phyloP scores from a whole-genome alignment of 2,113 vertebrate genomes.

The Argyrosomus japonicus region DNA sequence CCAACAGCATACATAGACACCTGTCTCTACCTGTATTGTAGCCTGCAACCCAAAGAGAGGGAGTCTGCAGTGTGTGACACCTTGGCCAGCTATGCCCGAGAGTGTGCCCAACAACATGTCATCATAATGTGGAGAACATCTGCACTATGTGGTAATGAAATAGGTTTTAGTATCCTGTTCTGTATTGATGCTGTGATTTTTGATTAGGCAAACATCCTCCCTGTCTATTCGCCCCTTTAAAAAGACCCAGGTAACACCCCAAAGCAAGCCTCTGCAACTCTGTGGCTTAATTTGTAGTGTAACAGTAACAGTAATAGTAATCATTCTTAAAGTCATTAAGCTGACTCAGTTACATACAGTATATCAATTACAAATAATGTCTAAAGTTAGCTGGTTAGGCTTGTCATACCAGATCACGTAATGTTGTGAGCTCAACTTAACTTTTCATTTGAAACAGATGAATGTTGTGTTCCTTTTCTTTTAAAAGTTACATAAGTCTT shows the following conservation, averaged over 20 bases:
- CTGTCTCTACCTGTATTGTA: conserved; percentile 88
- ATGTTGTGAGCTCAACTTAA: too few species aligned
- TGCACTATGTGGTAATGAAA: conserved; percentile 86
- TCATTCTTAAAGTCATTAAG: too few species aligned
- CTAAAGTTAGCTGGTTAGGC: too few species aligned
- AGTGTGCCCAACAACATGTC: conserved; percentile 85
- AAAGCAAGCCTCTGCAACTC: not conserved
- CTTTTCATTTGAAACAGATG: too few species aligned
- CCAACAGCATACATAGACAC: conserved; percentile 85
- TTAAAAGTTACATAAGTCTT: too few species aligned
- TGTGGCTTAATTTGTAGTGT: not conserved
- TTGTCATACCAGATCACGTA: too few species aligned
- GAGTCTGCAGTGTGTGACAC: conserved; percentile 83
- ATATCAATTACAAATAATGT: too few species aligned
- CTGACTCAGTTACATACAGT: too few species aligned
- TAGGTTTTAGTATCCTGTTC: not conserved
- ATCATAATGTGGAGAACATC: conserved; percentile 85
- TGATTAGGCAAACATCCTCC: not conserved
- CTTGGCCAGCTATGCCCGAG: conserved; percentile 86
- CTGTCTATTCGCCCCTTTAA: too few species aligned
- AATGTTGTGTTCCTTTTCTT: too few species aligned
- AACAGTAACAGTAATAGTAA: too few species aligned
- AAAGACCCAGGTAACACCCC: not conserved
- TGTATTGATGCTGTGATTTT: not conserved
- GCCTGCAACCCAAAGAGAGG: conserved; percentile 29